Evolutionary conservation across 2,888 invertebrate species (phyloP).

Genomic region (Macroteleia sp.): DNA sequence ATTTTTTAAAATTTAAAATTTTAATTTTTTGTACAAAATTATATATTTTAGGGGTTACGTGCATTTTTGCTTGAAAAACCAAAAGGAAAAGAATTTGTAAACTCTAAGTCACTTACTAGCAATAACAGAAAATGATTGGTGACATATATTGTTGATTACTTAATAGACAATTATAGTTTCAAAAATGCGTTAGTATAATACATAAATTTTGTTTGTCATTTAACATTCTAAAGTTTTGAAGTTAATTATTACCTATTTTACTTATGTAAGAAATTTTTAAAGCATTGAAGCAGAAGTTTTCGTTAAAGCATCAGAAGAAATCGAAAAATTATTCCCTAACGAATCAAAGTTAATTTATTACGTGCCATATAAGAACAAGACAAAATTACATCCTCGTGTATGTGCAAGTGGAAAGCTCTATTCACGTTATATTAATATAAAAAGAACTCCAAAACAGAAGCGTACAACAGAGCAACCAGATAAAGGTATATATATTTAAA

Average conservation of each 20-base stretch:
- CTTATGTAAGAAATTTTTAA: not conserved
- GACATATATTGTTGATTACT: not conserved
- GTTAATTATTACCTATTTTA: not conserved
- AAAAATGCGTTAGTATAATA: not conserved
- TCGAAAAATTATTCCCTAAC: not conserved
- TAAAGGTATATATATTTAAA: no score
- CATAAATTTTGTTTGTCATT: not conserved
- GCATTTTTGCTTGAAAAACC: not conserved
- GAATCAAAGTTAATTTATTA: not conserved
- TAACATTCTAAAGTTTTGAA: not conserved
- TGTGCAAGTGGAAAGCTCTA: no score
- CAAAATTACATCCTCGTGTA: not conserved
- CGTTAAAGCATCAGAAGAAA: conserved; percentile 8
- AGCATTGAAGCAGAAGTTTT: conserved; percentile 3
- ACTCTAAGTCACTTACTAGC: not conserved
- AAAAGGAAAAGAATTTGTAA: conserved; percentile 1
- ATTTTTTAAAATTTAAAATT: not conserved
- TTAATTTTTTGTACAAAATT: not conserved
- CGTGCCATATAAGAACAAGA: not conserved
- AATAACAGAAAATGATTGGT: not conserved
- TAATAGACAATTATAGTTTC: not conserved
- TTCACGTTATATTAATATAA: no score
- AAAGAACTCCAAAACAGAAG: no score
- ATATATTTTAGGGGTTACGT: not conserved
- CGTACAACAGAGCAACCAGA: no score